Base-by-base conservation (phyloP, 2,888 invertebrate genomes). In the Drosophila yooni region DNA sequence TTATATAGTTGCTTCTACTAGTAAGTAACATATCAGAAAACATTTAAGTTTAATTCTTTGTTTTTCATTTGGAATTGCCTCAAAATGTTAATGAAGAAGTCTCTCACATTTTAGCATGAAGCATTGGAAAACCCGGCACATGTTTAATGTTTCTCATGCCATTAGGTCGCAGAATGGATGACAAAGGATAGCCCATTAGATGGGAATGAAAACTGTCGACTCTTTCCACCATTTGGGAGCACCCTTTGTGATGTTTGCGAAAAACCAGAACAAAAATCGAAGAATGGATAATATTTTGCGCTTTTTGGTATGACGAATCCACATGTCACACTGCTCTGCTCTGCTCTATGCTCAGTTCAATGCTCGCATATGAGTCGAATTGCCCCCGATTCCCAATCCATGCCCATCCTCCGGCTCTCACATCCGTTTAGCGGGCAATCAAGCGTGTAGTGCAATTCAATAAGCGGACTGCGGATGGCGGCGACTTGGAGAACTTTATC, bases 391-490 rank as follows among this genome's bases (percentile, higher is more conserved):
- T 33, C 40, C 51, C 21, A 34, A 48, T 10, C 40, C 52, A 56
- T 36, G 10, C 57, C 2, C 34, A 48, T 60, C 25, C 34, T 31
- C 48, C 38, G 29, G 43, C 76, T 66, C 61, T 65, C 43, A 75
- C 79, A 86, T 88, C 87, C 87, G 88, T 87, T 88, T 89, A 88
- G 88, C 81, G 84, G 83, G 88, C 89, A 88, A 88, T 88, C 88
- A 88, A 88, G 88, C 88, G 89, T 88, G 85, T 87, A 83, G 87
- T 81, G 87, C 89, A 87, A 88, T 88, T 88, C 89, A 89, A 88
- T 88, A 87, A 87, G 79, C 54, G 66, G 54, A 59, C 54, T 62
- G 50, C 36, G 54, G 65, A 25, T 50, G 63, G 43, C 51, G 60
- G 31, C 62, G 43, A 84, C 69, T 76, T 81, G 88, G 85, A 85